These are phyloP conservation scores for Leptoteleia sp. DNA, from an alignment of 1,140 invertebrate genomes.

Conservation along the genomic window DNA sequence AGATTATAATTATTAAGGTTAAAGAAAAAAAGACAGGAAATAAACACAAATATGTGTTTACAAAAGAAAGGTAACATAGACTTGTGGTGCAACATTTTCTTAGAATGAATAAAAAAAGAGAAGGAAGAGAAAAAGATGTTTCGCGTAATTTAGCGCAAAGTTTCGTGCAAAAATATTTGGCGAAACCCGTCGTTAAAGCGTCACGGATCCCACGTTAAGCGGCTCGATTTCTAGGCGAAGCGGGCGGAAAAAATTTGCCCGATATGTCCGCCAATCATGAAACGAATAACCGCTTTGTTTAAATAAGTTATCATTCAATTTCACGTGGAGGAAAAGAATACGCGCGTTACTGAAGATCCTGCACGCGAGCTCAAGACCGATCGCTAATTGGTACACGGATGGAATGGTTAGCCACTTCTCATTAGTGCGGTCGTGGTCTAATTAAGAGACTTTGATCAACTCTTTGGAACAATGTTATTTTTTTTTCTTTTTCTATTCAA, in stretches of 20 bases:
- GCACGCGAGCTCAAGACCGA: constrained; percentile 47
- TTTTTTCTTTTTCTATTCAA: too few species aligned
- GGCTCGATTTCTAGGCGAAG: constrained; percentile 33
- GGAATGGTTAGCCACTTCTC: constrained; percentile 60
- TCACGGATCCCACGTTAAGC: constrained; percentile 29
- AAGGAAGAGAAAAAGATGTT: too few species aligned
- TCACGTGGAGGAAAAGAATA: constrained; percentile 40
- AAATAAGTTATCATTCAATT: constrained; percentile 56
- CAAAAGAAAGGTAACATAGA: too few species aligned
- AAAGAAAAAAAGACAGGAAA: too few species aligned
- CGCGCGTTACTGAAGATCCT: constrained; percentile 18
- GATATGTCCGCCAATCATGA: constrained; percentile 34
- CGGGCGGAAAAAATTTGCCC: constrained; percentile 5
- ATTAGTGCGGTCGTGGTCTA: constrained; percentile 66
- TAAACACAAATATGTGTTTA: too few species aligned
- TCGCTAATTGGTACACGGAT: constrained; percentile 64
- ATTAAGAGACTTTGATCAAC: constrained; percentile 54
- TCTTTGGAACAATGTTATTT: constrained; percentile 49
- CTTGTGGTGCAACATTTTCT: too few species aligned
- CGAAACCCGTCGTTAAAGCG: constrained; percentile 30
- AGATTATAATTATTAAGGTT: too few species aligned
- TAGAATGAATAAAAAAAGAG: too few species aligned
- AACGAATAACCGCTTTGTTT: constrained; percentile 55
- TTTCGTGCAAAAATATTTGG: constrained; percentile 31
- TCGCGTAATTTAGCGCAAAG: constrained; percentile 9